Percentiles rank a stretch among this genome's conserved stretches.
These are phyloP conservation scores for Remorina albescens DNA, from an alignment of 2,797 vertebrate species.

Conservation along the genomic window DNA sequence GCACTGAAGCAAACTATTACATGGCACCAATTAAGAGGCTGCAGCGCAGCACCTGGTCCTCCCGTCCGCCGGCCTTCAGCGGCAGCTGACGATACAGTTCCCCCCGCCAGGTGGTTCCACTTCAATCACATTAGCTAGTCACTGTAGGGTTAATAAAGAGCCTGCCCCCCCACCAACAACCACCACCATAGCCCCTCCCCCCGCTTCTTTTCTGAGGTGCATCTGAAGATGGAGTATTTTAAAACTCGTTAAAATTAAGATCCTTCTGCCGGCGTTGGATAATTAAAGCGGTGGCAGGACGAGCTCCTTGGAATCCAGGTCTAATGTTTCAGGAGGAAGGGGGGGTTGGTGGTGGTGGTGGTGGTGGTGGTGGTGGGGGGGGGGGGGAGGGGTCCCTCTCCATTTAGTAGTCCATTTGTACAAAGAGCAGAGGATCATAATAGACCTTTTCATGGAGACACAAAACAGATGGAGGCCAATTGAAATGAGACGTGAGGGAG, in stretches of 20 bases:
- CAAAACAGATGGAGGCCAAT: slow-evolving; percentile 78
- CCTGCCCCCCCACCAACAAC: slow-evolving; percentile 69
- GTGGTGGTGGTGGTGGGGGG: too few relatives aligned
- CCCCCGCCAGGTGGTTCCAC: slow-evolving; percentile 89
- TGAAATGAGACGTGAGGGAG: slow-evolving; percentile 70
- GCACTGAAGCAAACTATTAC: slow-evolving; percentile 87
- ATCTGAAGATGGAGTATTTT: slow-evolving; percentile 84
- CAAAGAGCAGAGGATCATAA: slow-evolving; percentile 80
- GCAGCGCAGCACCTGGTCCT: slow-evolving; percentile 87
- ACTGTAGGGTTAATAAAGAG: slow-evolving; percentile 90
- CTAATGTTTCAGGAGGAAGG: slow-evolving; percentile 59
- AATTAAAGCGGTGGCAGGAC: slow-evolving; percentile 71
- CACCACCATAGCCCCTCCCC: too few relatives aligned
- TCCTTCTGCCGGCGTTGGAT: slow-evolving; percentile 56
- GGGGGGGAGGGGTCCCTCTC: slow-evolving; percentile 55
- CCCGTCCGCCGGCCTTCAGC: slow-evolving; percentile 79
- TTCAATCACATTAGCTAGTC: slow-evolving; percentile 90
- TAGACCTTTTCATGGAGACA: slow-evolving; percentile 76
- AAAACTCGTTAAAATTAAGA: slow-evolving; percentile 87
- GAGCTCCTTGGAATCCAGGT: slow-evolving; percentile 71
- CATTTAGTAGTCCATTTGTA: slow-evolving; percentile 75
- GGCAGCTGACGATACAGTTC: slow-evolving; percentile 87
- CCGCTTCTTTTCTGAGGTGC: slow-evolving; percentile 82
- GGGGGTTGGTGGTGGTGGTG: background rate
- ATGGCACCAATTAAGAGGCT: slow-evolving; percentile 86